phyloP scores from a whole-genome alignment of 2,113 vertebrate species.

The Charina bottae region DNA sequence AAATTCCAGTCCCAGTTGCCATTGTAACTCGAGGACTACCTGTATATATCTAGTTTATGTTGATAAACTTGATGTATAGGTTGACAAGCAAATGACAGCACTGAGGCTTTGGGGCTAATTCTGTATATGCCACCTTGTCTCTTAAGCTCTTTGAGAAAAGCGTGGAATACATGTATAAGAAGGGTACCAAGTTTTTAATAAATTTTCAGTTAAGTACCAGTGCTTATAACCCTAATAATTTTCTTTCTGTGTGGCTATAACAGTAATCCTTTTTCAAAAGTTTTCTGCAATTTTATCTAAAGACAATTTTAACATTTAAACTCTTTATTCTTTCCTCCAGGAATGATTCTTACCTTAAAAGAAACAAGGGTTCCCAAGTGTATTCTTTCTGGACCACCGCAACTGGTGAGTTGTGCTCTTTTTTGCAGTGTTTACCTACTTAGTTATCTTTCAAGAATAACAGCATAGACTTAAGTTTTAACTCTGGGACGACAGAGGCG shows the following conservation, averaged over 20 bases:
- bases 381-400: constrained; percentile 85
- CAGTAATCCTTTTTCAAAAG: background rate
- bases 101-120: too few relatives aligned
- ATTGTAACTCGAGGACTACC: too few relatives aligned
- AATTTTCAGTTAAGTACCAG: background rate
- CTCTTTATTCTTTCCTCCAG: constrained; percentile 61
- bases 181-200: background rate
- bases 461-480: background rate
- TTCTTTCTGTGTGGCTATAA: background rate
- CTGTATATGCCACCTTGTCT: background rate
- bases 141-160: background rate
- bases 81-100: too few relatives aligned
- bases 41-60: too few relatives aligned
- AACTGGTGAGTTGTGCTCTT: constrained; percentile 79
- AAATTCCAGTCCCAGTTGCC: too few relatives aligned
- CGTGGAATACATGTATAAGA: background rate
- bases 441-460: background rate
- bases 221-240: background rate
- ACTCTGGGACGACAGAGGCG: too few relatives aligned
- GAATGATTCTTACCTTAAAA: constrained; percentile 87
- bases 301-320: background rate
- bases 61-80: too few relatives aligned
- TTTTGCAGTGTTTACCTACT: background rate
- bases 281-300: background rate
- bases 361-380: constrained; percentile 85